These are phyloP conservation scores for Brachionus manjavacas DNA, from an alignment of 1,140 invertebrate species.

Conservation along the genomic window DNA sequence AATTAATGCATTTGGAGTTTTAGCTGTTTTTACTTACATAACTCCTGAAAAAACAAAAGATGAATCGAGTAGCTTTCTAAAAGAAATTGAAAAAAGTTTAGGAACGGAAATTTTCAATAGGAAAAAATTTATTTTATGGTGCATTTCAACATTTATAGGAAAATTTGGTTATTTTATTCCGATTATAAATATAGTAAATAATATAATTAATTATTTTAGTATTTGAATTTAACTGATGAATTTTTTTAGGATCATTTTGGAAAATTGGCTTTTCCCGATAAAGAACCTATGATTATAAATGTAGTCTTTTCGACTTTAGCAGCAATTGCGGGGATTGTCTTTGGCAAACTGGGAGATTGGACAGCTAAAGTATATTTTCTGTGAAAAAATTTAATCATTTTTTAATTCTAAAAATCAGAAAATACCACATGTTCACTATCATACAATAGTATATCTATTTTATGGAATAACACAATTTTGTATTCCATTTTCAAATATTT, in stretches of 20 bases:
- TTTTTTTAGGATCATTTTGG: not conserved
- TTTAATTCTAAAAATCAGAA: not conserved
- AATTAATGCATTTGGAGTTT: not conserved
- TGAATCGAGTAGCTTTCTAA: not conserved
- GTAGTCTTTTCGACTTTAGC: not conserved
- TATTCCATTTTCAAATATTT: not conserved
- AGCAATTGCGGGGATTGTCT: not conserved
- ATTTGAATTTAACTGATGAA: not conserved
- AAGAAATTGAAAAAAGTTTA: not conserved
- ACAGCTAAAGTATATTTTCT: not conserved
- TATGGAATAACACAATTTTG: conserved; percentile 10
- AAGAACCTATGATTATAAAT: not conserved
- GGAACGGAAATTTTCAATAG: not conserved
- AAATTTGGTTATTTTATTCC: conserved; percentile 32
- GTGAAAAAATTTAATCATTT: not conserved
- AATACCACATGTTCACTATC: conserved; percentile 13
- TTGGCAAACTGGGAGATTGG: conserved; percentile 18
- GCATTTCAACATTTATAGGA: not conserved
- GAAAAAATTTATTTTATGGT: conserved; percentile 34
- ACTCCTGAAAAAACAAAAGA: not conserved
- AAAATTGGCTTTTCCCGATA: conserved; percentile 12
- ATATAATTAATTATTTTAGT: not conserved
- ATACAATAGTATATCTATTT: conserved; percentile 6
- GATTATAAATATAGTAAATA: conserved; percentile 25
- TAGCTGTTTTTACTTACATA: not conserved